These are phyloP conservation scores for Myzus persicae DNA, from an alignment of 1,140 invertebrate genomes.

Conservation along the genomic window DNA sequence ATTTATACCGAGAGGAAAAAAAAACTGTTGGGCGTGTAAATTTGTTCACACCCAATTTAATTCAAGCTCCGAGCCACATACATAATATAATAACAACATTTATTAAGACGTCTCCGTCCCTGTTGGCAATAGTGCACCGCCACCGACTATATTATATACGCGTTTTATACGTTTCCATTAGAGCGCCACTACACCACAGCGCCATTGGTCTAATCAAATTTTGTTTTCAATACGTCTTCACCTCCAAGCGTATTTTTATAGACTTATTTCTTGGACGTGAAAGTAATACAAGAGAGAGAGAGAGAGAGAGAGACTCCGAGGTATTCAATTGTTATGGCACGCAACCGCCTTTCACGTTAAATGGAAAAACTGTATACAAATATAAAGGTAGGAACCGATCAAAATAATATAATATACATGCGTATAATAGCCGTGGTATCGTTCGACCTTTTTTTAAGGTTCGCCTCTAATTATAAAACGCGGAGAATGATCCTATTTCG, in stretches of 20 bases:
- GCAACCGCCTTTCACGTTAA: background rate
- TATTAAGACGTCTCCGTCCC: background rate
- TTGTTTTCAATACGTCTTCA: slow-evolving; percentile 14
- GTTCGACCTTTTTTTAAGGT: background rate
- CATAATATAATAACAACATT: background rate
- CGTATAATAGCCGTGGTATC: background rate
- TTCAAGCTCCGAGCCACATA: background rate
- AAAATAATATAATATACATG: too few species aligned
- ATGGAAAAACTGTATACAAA: background rate
- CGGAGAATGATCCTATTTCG: background rate
- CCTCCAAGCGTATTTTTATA: background rate
- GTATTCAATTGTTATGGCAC: background rate
- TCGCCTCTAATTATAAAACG: background rate
- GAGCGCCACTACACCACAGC: background rate
- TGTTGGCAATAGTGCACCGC: background rate
- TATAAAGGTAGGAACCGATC: too few species aligned
- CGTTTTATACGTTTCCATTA: background rate
- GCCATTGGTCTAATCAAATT: slow-evolving; percentile 19
- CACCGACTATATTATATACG: too few species aligned
- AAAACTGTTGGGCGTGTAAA: background rate
- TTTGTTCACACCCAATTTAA: slow-evolving; percentile 35
- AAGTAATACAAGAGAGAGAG: background rate
- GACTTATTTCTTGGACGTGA: background rate
- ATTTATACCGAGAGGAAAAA: background rate
- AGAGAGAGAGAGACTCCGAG: background rate